Evolutionary conservation across 2,888 invertebrate genomes (phyloP), one percentile per base, ranked within the genome.

Genomic region (Pimpla rufipes): DNA sequence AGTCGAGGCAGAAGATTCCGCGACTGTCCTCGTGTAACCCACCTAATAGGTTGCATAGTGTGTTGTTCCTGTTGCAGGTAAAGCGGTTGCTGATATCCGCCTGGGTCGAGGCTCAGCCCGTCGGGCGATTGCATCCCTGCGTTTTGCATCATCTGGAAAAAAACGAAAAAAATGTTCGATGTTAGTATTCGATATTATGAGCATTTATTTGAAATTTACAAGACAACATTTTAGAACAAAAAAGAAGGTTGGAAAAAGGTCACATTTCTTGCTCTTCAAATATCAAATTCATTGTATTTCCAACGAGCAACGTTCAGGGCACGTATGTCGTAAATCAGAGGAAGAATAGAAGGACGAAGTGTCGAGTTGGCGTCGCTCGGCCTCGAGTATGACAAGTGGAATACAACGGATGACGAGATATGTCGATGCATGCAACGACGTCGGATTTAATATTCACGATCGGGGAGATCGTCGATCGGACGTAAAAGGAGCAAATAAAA

Each of bases 1-100:
- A 59, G 35, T 37, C 35, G 37, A 37, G 40, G 18, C 16, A 18
- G n/a, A 40, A 40, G 18, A 37, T 62, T 62, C 37, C 37, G 23
- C 7, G 62, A 62, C 10, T 8, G 37, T 62, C 37, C 21, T 66
- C 42, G 18, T 71, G 62, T 70, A 62, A 85, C 90, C 88, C 87
- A 93, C 94, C 93, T 93, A 87, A 94, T 93, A 79, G 91, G 88
- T 85, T 94, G 94, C 93, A 94, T 94, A 55, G 93, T 90, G 88
- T 94, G 94, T 81, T 94, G 94, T 81, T 94, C 94, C 87, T 94
- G 94, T 92, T 95, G 95, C 86, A 97, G 94, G 90, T 96, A 96
- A 35, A 96, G 93, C 64, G 96, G 96, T 91, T 96, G 96, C 91
- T 96, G 96, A 92, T 96, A 96, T 23, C 95, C 95, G 84, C 95